Evolutionary conservation across 2,113 vertebrate genomes (phyloP), one percentile per base, ranked within the genome.

Genomic region (Pelobates fuscus): DNA sequence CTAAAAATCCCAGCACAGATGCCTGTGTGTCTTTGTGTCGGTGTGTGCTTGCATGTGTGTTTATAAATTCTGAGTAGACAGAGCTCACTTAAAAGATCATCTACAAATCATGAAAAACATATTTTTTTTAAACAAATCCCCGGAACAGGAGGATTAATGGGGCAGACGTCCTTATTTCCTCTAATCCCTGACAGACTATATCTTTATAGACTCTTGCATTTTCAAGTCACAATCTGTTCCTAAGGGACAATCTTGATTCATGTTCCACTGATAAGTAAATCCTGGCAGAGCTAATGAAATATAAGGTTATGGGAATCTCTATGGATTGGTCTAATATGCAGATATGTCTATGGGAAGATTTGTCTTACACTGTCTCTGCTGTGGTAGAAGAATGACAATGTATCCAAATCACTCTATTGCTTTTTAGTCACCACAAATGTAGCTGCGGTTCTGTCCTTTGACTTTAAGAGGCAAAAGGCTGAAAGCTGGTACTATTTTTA

Each of bases 121-220:
- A 77, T 77, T 68, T 72, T 70, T 61, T 77, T 77, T 67, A 68
- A 77, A 37, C 64, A 77, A 77, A 77, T 77, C 73, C 73, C 65
- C 41, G 65, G 73, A 77, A 77, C 65, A 68, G 73, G 73, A 77
- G 73, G 73, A 77, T 77, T 77, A 77, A 77, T 77, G 55, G 65
- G 63, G 55, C 46, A 77, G 73, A 41, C 55, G 57, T 77, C 65
- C 73, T 77, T 77, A 77, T 77, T 77, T 77, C 46, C 73, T 67
- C 55, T 77, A 77, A 77, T 77, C 73, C 73, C 73, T 77, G 73
- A 68, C 73, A 77, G 57, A 61, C 73, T 68, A 77, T 77, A 77
- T 77, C 73, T 77, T 77, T 77, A 77, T 77, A 77, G 73, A 77
- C 55, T 77, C 73, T 77, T 61, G 55, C 73, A 77, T 77, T 77